These are phyloP conservation scores for Oreocharis arfaki DNA, from an alignment of 2,113 vertebrate species.

Conservation along the genomic window DNA sequence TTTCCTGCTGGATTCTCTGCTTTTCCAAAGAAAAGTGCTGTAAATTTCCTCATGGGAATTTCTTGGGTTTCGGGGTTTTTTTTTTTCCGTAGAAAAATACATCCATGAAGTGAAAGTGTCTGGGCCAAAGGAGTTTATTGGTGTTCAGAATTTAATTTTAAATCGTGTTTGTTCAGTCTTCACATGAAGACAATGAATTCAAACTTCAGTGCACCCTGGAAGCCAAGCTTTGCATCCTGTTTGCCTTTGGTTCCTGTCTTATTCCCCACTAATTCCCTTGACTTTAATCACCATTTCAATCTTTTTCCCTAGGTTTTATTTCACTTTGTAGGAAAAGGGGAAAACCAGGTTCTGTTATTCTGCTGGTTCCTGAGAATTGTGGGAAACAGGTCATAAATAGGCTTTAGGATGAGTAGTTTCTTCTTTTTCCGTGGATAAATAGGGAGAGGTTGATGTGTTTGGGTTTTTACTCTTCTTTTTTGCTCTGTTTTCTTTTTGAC, in stretches of 20 bases:
- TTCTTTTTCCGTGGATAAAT: background rate
- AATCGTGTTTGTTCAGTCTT: background rate
- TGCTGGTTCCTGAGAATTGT: background rate
- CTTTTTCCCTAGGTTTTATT: background rate
- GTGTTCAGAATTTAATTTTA: background rate
- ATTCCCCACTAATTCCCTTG: background rate
- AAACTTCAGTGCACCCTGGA: background rate
- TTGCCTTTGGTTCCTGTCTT: background rate
- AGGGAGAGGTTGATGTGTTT: background rate
- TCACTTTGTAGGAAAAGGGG: background rate
- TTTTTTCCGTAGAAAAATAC: background rate
- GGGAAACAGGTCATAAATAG: background rate
- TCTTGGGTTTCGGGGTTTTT: accelerated
- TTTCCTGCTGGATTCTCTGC: background rate
- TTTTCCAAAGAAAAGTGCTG: background rate
- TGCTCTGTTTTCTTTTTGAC: background rate
- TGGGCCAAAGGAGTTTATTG: background rate
- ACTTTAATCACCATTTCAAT: background rate
- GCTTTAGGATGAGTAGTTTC: background rate
- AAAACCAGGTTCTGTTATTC: background rate
- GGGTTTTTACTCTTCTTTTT: accelerated
- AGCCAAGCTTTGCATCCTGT: background rate
- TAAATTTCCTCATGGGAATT: background rate
- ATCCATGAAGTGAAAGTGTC: background rate
- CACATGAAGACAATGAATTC: accelerated